These are phyloP conservation scores for Rhagophthalmus giganteus DNA, from an alignment of 2,888 invertebrate genomes.

Conservation along the genomic window DNA sequence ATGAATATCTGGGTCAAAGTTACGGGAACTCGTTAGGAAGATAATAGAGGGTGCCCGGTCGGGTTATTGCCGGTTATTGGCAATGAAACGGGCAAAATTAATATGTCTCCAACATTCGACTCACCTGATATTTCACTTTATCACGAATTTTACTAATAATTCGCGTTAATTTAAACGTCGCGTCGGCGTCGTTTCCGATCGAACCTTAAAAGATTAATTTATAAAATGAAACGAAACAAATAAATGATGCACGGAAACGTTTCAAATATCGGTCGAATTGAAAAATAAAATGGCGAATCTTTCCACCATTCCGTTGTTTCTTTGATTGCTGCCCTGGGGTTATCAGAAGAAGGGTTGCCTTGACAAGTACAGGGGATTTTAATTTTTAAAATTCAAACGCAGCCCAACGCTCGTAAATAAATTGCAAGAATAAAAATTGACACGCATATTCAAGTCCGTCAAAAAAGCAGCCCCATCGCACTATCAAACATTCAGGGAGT, in stretches of 20 bases:
- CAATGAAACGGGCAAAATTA: slow-evolving; percentile 42
- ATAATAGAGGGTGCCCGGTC: slow-evolving; percentile 47
- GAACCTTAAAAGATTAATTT: too few relatives aligned
- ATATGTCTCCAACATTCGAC: slow-evolving; percentile 23
- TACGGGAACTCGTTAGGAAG: slow-evolving; percentile 51
- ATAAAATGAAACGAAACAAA: background rate
- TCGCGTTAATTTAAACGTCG: background rate
- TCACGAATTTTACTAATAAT: slow-evolving; percentile 9
- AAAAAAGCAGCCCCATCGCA: slow-evolving; percentile 32
- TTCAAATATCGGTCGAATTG: background rate
- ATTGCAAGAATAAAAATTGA: slow-evolving; percentile 33
- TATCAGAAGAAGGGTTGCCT: slow-evolving; percentile 31
- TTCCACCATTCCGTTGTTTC: slow-evolving; percentile 24
- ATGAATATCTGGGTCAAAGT: slow-evolving; percentile 54
- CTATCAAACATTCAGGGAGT: slow-evolving; percentile 34
- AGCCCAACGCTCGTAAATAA: slow-evolving; percentile 30
- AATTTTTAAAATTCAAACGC: slow-evolving; percentile 32
- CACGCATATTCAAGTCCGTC: slow-evolving; percentile 34
- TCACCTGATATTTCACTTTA: slow-evolving; percentile 20
- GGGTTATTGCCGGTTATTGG: slow-evolving; percentile 44
- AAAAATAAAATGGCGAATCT: slow-evolving; percentile 18
- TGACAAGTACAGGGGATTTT: slow-evolving; percentile 31
- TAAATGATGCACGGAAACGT: background rate
- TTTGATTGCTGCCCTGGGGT: slow-evolving; percentile 27
- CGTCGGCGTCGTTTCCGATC: too few relatives aligned